Base-by-base conservation (phyloP, 2,113 vertebrate species). In the Notothenia coriiceps region DNA sequence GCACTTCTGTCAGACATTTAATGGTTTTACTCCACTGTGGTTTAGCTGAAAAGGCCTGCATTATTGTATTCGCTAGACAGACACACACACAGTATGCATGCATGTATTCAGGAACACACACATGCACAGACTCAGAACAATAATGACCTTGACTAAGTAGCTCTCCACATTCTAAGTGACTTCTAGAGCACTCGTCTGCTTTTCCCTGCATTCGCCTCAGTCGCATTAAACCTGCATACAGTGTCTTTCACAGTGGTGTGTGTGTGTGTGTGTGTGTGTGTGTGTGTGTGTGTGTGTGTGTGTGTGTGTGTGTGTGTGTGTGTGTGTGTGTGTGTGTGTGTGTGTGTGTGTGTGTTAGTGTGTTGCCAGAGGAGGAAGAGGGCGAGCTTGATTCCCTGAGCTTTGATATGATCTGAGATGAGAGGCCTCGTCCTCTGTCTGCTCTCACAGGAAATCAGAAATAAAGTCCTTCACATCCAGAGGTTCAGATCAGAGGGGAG, bases 101-200 rank as follows among this genome's bases (percentile, higher is more conserved):
- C 55, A 81, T 67, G 62, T 78, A 85, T 89, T 65, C 70, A 83
- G 61, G 43, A 43, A 67, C 69, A 77, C 65, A 69, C 80, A 76
- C 77, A 54, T 78, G 82, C 77, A 77, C 73, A 83, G 62, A 83
- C 70, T 69, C 64, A 29, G 51, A 72, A 35, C 82, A 72, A 63
- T 86, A 93, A 87, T 90, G 88, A 91, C 88, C 85, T 91, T 92
- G 88, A 81, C 88, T 86, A 89, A 92, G 89, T 89, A 87, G 86
- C 86, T 91, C 83, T 86, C 77, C 60, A 88, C 74, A 86, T 72
- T 84, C 54, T 80, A 88, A 85, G 85, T 84, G 91, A 91, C 84
- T 90, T 91, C 86, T 80, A 76, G 64, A 85, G 76, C 81, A 72
- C 79, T 80, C 77, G 77, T 80, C 77, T 82, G 75, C 77, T 73